Evolutionary conservation across 1,140 invertebrate genomes (phyloP).

Genomic region (Saccostrea cuccullata): DNA sequence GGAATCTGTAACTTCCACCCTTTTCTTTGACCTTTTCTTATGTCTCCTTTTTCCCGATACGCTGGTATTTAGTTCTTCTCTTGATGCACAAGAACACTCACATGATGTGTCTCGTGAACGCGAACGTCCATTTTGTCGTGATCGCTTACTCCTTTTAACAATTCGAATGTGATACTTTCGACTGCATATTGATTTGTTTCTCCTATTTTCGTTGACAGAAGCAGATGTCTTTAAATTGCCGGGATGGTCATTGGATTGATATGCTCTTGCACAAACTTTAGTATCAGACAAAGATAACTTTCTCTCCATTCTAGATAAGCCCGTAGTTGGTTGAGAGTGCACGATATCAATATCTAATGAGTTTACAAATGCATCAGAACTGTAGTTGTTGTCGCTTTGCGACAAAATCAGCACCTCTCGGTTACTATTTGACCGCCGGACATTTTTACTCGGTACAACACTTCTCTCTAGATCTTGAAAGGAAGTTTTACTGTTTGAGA

Average conservation of each 20-base stretch:
- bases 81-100: neutral
- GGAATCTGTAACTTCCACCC: conserved; percentile 2
- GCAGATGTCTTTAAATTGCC: neutral
- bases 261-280: neutral
- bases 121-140: neutral
- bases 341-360: neutral
- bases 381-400: neutral
- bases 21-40: neutral
- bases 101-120: neutral
- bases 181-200: neutral
- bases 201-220: neutral
- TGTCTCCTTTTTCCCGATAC: neutral
- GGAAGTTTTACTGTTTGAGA: neutral
- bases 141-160: neutral
- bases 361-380: neutral
- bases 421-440: conserved; percentile 8
- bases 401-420: neutral
- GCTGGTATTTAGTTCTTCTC: neutral
- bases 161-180: neutral
- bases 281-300: neutral
- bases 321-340: neutral
- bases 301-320: neutral
- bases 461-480: neutral
- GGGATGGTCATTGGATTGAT: neutral
- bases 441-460: neutral